Evolutionary conservation across 2,113 vertebrate genomes (phyloP).

Genomic region (Galemys pyrenaicus): DNA sequence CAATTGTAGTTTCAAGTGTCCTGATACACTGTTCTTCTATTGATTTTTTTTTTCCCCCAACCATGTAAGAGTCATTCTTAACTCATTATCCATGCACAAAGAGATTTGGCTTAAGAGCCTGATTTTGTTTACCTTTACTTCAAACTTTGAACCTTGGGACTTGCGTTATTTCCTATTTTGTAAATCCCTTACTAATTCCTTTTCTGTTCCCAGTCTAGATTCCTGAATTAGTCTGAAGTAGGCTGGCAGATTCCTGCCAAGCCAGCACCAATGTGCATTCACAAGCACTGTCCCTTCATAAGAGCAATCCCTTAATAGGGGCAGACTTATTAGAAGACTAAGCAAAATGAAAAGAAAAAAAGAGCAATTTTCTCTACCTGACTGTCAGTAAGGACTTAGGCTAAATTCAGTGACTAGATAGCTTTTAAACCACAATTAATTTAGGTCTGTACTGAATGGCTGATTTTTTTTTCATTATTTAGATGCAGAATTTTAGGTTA

Average conservation of each 20-base stretch:
- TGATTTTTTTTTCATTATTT: neutral
- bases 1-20: neutral
- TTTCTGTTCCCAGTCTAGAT: neutral
- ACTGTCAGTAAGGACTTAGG: neutral
- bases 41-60: neutral
- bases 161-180: neutral
- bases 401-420: neutral
- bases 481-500: neutral
- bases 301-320: neutral
- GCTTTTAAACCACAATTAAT: neutral
- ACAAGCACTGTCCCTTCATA: neutral
- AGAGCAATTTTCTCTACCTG: neutral
- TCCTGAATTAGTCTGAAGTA: neutral
- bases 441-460: neutral
- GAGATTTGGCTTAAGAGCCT: neutral
- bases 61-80: neutral
- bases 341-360: conserved; percentile 33
- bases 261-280: neutral
- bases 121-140: neutral
- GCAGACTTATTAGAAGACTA: neutral
- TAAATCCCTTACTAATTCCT: neutral
- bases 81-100: neutral
- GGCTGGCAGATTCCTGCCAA: neutral
- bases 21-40: neutral
- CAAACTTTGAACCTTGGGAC: neutral